Evolutionary conservation across 2,113 vertebrate genomes (phyloP).

Genomic region (Channa argus): DNA sequence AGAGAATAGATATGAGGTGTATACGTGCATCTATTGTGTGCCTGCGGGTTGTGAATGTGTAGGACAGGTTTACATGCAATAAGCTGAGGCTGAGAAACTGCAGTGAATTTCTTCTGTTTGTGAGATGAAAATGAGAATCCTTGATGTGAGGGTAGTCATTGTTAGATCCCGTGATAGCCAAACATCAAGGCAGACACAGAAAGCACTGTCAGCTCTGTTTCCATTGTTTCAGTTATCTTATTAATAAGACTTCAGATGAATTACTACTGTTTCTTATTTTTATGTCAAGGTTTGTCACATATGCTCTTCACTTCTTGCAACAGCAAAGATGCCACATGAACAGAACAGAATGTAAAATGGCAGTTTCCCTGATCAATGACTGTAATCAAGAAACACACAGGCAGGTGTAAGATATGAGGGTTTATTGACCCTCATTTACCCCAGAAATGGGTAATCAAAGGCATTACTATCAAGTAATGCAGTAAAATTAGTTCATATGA

Average conservation of each 20-base stretch:
- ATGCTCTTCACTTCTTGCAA: not conserved
- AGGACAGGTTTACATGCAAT: conserved; percentile 28
- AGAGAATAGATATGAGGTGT: conserved; percentile 58
- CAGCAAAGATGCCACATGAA: not conserved
- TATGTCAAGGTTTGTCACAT: conserved; percentile 8
- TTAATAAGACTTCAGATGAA: conserved; percentile 8
- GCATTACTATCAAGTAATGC: conserved; percentile 26
- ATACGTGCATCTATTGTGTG: conserved; percentile 40
- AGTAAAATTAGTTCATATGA: conserved; percentile 13
- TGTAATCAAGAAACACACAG: conserved; percentile 4
- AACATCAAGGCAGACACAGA: conserved; percentile 37
- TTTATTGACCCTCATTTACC: conserved; percentile 20
- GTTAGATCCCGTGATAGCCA: conserved; percentile 40
- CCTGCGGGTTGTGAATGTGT: conserved; percentile 33
- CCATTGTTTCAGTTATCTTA: conserved; percentile 7
- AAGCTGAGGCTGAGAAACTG: conserved; percentile 48
- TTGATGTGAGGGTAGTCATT: conserved; percentile 11
- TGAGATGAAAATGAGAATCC: conserved; percentile 43
- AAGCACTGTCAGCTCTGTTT: conserved; percentile 20
- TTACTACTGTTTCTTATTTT: not conserved
- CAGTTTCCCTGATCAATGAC: conserved; percentile 19
- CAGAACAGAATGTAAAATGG: conserved; percentile 19
- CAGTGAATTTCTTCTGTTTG: conserved; percentile 48
- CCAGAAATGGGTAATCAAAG: conserved; percentile 31
- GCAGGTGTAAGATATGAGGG: conserved; percentile 22